Percentiles rank a stretch among this genome's conserved stretches.
These are phyloP conservation scores for Erebia epiphron DNA, from an alignment of 2,888 invertebrate species.

Conservation along the genomic window DNA sequence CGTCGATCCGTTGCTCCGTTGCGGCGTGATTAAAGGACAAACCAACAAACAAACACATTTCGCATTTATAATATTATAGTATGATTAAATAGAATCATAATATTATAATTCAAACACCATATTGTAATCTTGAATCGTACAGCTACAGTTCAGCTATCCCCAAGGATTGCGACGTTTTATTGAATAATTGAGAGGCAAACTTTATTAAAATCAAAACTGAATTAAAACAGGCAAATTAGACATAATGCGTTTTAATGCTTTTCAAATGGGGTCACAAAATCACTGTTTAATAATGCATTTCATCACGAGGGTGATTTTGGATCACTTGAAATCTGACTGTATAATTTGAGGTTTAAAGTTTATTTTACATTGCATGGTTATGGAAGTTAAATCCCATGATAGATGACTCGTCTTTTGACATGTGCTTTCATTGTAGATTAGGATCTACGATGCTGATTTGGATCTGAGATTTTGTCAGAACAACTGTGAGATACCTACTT, in stretches of 20 bases:
- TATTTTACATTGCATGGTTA: constrained; percentile 9
- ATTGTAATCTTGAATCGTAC: constrained; percentile 24
- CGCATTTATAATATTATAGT: too few relatives aligned
- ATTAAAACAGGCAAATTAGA: constrained; percentile 80
- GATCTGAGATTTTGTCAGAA: constrained; percentile 58
- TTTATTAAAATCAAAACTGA: constrained; percentile 77
- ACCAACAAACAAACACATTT: too few relatives aligned
- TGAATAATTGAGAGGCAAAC: constrained; percentile 74
- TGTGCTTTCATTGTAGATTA: constrained; percentile 62
- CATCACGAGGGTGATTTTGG: constrained; percentile 49
- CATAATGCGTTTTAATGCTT: constrained; percentile 70
- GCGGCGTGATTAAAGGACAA: too few relatives aligned
- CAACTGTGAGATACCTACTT: constrained; percentile 37
- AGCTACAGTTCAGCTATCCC: constrained; percentile 19
- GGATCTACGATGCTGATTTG: constrained; percentile 56
- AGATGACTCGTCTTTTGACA: constrained; percentile 62
- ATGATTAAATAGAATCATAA: too few relatives aligned
- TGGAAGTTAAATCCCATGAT: constrained; percentile 55
- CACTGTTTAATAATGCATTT: constrained; percentile 74
- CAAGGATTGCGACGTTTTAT: constrained; percentile 44
- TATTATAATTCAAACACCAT: constrained; percentile 30
- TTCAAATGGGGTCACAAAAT: constrained; percentile 75
- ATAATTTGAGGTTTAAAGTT: constrained; percentile 12
- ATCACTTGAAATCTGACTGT: background rate
- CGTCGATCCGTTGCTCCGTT: too few relatives aligned